Evolutionary conservation across 2,797 vertebrate genomes (phyloP).

Genomic region (Ambastaia sidthimunki): DNA sequence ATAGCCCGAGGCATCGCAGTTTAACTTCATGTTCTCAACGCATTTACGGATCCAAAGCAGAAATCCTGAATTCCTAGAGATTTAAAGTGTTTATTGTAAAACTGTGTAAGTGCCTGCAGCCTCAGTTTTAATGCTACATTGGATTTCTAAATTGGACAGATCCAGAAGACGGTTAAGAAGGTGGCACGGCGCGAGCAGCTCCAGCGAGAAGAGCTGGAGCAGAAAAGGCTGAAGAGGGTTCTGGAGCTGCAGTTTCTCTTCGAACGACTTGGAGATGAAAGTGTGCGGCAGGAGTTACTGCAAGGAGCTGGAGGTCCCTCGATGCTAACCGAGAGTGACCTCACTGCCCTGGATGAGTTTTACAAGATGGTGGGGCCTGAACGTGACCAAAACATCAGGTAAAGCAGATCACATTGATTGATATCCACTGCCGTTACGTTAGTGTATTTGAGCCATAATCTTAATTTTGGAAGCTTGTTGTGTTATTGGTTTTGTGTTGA

Average conservation of each 20-base stretch:
- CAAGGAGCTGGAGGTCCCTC: constrained; percentile 84
- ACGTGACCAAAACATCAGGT: constrained; percentile 89
- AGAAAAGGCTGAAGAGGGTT: constrained; percentile 89
- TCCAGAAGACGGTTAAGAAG: constrained; percentile 96
- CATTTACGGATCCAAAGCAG: background rate
- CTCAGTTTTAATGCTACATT: background rate
- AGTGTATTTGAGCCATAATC: background rate
- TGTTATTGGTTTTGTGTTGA: background rate
- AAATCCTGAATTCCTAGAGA: background rate
- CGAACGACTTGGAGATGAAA: constrained; percentile 91
- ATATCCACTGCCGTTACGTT: no score
- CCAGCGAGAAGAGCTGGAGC: constrained; percentile 92
- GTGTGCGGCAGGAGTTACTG: constrained; percentile 89
- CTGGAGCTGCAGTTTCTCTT: constrained; percentile 93
- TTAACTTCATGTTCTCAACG: background rate
- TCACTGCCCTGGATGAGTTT: constrained; percentile 89
- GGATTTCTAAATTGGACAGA: constrained; percentile 69
- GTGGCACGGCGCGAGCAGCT: constrained; percentile 93
- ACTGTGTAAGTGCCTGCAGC: background rate
- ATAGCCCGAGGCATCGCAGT: background rate
- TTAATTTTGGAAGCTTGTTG: background rate
- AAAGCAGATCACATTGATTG: background rate
- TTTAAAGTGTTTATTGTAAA: background rate
- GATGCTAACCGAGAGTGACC: constrained; percentile 85
- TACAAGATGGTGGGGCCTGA: constrained; percentile 96